Conservation (phyloP, 1,140 invertebrate genomes). For the Phocides pigmalion region DNA sequence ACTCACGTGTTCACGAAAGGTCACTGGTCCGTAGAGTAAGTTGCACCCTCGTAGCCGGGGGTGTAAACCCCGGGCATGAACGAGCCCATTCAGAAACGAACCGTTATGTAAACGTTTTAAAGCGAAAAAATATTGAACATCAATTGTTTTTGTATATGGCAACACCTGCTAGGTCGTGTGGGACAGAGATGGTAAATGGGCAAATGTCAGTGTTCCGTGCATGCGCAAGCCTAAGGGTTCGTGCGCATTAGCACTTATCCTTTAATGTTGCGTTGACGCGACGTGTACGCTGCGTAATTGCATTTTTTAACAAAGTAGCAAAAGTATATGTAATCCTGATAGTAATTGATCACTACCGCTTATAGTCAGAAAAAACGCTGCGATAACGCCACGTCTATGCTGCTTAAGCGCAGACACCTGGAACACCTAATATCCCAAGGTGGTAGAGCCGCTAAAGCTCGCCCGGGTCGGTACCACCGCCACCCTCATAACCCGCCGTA, state of each 20-base stretch:
- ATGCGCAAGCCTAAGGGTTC: slow-evolving; percentile 23
- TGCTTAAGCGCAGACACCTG: no score
- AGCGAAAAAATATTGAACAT: slow-evolving; percentile 57
- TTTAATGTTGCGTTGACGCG: no score
- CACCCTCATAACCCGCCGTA: no score
- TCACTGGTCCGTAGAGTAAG: slow-evolving; percentile 43
- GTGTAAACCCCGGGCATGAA: slow-evolving; percentile 50
- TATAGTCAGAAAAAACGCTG: no score
- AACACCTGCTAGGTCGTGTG: slow-evolving; percentile 62
- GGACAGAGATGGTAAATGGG: slow-evolving; percentile 44
- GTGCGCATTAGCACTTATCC: background rate
- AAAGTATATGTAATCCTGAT: no score
- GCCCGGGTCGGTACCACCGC: no score
- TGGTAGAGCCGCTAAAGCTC: no score
- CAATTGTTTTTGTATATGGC: slow-evolving; percentile 45
- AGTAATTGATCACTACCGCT: no score
- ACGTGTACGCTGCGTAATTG: no score
- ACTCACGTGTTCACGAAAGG: slow-evolving; percentile 38
- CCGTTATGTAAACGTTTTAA: slow-evolving; percentile 64
- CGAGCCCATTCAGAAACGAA: slow-evolving; percentile 55
- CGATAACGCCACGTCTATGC: no score
- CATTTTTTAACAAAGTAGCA: no score
- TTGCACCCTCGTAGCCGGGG: slow-evolving; percentile 44
- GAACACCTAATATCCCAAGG: no score
- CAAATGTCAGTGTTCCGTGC: slow-evolving; percentile 73